Conservation (phyloP, 2,797 vertebrate species). For the Myiotriccus ornatus region DNA sequence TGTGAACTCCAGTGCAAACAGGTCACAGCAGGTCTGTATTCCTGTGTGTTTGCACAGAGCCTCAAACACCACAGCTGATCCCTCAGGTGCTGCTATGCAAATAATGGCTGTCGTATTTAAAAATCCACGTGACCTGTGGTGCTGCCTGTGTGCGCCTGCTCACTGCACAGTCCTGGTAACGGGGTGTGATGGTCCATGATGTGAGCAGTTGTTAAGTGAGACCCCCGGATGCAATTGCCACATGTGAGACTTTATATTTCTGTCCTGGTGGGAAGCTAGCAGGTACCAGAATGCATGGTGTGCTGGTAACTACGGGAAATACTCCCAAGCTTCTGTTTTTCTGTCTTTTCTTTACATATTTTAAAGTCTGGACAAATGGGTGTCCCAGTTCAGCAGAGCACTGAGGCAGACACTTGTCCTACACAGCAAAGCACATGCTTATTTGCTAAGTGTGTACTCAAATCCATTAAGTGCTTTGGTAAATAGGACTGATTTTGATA, state of each 20-base stretch:
- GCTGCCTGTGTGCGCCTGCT: background rate
- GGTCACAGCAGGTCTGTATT: background rate
- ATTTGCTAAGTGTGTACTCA: background rate
- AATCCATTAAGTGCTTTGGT: background rate
- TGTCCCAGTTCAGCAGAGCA: background rate
- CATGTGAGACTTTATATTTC: background rate
- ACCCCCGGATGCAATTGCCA: accelerated
- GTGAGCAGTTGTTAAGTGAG: background rate
- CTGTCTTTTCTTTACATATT: background rate
- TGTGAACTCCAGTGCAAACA: background rate
- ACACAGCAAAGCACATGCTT: background rate
- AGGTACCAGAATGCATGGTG: background rate
- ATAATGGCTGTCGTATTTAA: accelerated
- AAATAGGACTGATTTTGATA: background rate
- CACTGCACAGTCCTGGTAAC: background rate
- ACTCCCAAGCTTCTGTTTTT: background rate
- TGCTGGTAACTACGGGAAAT: background rate
- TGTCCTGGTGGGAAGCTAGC: background rate
- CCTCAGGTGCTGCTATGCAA: background rate
- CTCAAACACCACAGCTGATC: background rate
- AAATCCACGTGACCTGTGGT: accelerated
- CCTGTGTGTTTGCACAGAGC: background rate
- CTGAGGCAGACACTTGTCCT: background rate
- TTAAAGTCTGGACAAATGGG: background rate
- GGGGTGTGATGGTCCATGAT: background rate